phyloP scores from a whole-genome alignment of 2,797 vertebrate species.

The Danio aesculapii region DNA sequence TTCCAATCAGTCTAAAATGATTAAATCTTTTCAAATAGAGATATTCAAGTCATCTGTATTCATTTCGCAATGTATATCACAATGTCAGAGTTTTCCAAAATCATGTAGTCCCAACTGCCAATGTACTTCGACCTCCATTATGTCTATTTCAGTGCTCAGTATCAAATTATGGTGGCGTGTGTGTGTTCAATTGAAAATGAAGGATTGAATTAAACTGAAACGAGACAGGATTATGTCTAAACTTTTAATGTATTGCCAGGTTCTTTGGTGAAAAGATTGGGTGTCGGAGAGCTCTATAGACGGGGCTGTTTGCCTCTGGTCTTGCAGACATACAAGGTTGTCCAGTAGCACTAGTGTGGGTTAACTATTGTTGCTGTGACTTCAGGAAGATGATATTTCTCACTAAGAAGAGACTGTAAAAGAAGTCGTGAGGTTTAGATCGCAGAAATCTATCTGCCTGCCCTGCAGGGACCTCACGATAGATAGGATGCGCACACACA shows the following conservation, averaged over 20 bases:
- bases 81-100: too few species aligned
- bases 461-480: conserved; percentile 49
- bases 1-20: too few species aligned
- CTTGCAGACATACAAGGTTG: neutral
- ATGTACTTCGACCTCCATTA: neutral
- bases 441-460: conserved; percentile 68
- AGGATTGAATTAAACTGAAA: conserved; percentile 8
- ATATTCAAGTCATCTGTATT: too few species aligned
- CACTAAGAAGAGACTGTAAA: conserved; percentile 64
- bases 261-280: neutral
- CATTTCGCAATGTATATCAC: too few species aligned
- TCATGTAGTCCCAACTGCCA: too few species aligned
- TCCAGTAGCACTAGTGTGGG: conserved; percentile 41
- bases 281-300: conserved; percentile 9
- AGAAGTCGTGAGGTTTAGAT: conserved; percentile 68
- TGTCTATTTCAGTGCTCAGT: conserved; percentile 18
- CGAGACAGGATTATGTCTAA: neutral
- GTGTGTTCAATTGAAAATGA: conserved; percentile 24
- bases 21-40: too few species aligned
- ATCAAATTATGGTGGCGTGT: conserved; percentile 19
- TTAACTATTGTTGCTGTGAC: conserved; percentile 61
- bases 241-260: conserved; percentile 27
- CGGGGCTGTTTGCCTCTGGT: conserved; percentile 15
- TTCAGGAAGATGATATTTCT: conserved; percentile 78
- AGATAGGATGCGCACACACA: conserved; percentile 42